phyloP scores from a whole-genome alignment of 2,888 invertebrate genomes.

The Stegophylla sp. region DNA sequence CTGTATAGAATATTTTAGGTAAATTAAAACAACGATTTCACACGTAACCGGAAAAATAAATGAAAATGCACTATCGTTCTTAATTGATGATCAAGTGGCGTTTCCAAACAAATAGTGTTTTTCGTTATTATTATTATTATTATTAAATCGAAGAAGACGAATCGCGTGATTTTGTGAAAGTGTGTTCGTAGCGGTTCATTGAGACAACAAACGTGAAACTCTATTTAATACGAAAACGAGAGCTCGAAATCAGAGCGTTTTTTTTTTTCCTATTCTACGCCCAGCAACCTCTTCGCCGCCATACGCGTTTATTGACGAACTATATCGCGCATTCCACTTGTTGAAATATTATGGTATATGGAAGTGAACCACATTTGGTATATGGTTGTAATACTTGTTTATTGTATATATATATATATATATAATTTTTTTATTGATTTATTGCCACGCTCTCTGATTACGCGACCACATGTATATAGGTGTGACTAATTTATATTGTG shows the following conservation, averaged over 20 bases:
- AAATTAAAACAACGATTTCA: background rate
- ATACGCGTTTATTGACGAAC: slow-evolving; percentile 16
- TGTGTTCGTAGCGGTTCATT: slow-evolving; percentile 30
- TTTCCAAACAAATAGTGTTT: too few species aligned
- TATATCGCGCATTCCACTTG: slow-evolving; percentile 22
- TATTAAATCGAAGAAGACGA: slow-evolving; percentile 13
- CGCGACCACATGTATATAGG: slow-evolving; percentile 7
- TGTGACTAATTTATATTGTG: slow-evolving; percentile 51
- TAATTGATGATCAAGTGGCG: too few species aligned
- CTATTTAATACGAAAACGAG: slow-evolving; percentile 54
- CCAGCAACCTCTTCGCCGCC: slow-evolving; percentile 18
- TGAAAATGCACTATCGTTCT: background rate
- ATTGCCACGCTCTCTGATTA: slow-evolving; percentile 48
- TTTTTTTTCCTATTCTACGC: background rate
- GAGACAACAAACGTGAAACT: slow-evolving; percentile 50
- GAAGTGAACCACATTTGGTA: slow-evolving; percentile 22
- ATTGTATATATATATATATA: background rate
- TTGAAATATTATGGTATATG: background rate
- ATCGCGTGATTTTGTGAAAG: slow-evolving; percentile 41
- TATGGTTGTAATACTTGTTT: slow-evolving; percentile 19
- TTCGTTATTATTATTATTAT: background rate
- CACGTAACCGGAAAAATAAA: background rate
- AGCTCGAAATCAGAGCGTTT: slow-evolving; percentile 36
- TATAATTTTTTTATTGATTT: slow-evolving; percentile 41
- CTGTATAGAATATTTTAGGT: too few species aligned